These are phyloP conservation scores for Oxyura jamaicensis DNA, from an alignment of 2,113 vertebrate genomes.

Conservation along the genomic window DNA sequence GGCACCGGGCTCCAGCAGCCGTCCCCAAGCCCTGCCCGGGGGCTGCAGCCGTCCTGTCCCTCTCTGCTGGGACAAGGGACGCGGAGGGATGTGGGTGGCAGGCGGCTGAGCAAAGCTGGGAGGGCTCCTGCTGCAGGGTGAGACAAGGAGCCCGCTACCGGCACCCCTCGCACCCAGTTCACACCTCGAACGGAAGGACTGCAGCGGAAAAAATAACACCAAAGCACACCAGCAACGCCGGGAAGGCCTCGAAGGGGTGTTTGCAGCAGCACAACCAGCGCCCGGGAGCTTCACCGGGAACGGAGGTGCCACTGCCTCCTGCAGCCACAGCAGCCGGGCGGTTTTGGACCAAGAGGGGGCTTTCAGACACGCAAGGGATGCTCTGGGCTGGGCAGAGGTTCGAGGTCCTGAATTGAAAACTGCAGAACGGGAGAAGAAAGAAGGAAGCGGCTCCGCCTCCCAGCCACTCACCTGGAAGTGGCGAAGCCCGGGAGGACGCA, in stretches of 20 bases:
- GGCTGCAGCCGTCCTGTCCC: not conserved
- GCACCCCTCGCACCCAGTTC: not conserved
- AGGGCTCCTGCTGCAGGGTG: not conserved
- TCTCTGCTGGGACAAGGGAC: too few species aligned
- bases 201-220: not conserved
- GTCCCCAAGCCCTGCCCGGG: not conserved
- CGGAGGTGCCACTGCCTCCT: not conserved
- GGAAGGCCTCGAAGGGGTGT: not conserved
- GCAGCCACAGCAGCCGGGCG: not conserved
- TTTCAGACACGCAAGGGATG: not conserved
- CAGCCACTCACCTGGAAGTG: not conserved
- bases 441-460: not conserved
- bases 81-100: not conserved
- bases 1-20: not conserved
- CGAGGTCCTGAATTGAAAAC: not conserved
- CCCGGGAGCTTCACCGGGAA: not conserved
- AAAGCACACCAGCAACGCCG: fast-evolving
- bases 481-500: fast-evolving
- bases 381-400: not conserved
- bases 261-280: not conserved
- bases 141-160: not conserved
- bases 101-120: not conserved
- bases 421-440: not conserved
- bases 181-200: not conserved
- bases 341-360: not conserved